Conservation (phyloP, 2,797 vertebrate species). For the Gobio occitaniae region DNA sequence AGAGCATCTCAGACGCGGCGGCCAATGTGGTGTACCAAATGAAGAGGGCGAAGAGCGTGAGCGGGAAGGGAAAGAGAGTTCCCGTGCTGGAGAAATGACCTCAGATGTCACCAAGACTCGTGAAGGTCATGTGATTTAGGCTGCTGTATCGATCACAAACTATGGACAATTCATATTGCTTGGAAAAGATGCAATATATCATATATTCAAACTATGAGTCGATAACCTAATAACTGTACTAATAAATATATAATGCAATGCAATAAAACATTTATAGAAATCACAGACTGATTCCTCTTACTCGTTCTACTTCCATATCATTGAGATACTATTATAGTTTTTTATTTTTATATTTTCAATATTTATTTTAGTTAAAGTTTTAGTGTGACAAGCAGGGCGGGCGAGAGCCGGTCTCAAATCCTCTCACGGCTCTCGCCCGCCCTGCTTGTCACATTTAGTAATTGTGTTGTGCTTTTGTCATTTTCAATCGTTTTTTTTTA, state of each 20-base stretch:
- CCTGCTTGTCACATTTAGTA: too few species aligned
- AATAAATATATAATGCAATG: neutral
- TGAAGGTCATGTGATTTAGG: neutral
- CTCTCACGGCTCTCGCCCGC: too few species aligned
- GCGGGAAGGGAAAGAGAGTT: slow-evolving; percentile 5
- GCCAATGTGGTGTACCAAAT: slow-evolving; percentile 79
- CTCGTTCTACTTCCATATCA: neutral
- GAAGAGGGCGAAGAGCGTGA: slow-evolving; percentile 75
- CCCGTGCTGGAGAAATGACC: slow-evolving; percentile 48
- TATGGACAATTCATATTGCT: neutral
- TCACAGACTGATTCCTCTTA: slow-evolving; percentile 2
- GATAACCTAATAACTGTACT: neutral
- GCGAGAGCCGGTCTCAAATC: too few species aligned
- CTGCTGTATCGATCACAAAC: slow-evolving; percentile 12
- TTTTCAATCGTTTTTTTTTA: too few species aligned
- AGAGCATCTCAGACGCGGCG: slow-evolving; percentile 78
- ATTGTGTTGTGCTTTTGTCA: too few species aligned
- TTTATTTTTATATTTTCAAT: neutral
- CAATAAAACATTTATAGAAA: slow-evolving; percentile 31
- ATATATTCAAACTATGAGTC: neutral
- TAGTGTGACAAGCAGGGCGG: too few species aligned
- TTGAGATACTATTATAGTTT: neutral
- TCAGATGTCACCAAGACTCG: neutral
- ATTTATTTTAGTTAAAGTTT: too few species aligned
- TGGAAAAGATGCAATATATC: neutral